Evolutionary conservation across 1,140 invertebrate genomes (phyloP).

Genomic region (Atta texana): DNA sequence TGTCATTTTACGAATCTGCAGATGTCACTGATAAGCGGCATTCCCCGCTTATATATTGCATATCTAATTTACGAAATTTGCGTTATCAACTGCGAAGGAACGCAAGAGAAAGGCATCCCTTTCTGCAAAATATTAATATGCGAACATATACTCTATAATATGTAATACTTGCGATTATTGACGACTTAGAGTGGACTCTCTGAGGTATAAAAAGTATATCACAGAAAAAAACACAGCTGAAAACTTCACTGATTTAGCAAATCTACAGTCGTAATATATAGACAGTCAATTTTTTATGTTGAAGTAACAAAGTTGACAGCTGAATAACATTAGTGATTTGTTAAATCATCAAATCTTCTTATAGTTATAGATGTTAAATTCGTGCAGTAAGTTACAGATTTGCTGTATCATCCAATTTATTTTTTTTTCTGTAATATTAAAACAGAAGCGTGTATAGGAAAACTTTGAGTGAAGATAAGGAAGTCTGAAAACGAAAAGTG

Average conservation of each 20-base stretch:
- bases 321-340: no score
- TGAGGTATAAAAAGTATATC: not conserved
- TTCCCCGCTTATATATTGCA: not conserved
- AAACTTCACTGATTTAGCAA: no score
- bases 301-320: no score
- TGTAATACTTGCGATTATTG: conserved; percentile 17
- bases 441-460: not conserved
- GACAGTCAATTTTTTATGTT: no score
- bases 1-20: not conserved
- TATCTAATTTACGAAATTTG: not conserved
- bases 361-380: no score
- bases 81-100: not conserved
- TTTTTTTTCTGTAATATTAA: no score
- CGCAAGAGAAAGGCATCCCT: not conserved
- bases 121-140: not conserved
- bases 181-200: not conserved
- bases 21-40: not conserved
- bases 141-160: no score
- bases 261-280: no score
- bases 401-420: no score
- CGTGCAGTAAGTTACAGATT: no score
- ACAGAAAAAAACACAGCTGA: no score
- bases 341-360: no score
- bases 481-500: not conserved
- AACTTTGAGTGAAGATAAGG: not conserved